Conservation (phyloP, 2,797 vertebrate species). For the Coregonus sp. region DNA sequence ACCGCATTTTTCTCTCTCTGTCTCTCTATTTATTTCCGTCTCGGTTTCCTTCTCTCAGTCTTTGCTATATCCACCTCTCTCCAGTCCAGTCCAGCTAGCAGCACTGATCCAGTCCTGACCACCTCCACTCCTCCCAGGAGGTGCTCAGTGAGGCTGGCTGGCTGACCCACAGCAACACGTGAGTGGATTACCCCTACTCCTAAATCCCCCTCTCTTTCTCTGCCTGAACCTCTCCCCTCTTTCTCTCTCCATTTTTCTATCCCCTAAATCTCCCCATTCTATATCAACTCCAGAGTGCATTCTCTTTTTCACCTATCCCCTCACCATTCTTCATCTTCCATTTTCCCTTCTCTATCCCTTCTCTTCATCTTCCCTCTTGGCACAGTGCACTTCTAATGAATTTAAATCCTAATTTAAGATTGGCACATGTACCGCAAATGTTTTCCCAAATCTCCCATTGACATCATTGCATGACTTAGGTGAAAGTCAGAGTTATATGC, state of each 20-base stretch:
- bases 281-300: not conserved
- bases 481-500: too few relatives aligned
- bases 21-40: not conserved
- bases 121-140: constrained; percentile 11
- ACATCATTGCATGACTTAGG: too few relatives aligned
- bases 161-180: constrained; percentile 31
- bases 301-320: not conserved
- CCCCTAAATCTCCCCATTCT: too few relatives aligned
- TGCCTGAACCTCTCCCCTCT: constrained; percentile 11
- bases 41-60: constrained; percentile 24
- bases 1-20: constrained; percentile 57
- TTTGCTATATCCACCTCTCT: constrained; percentile 9
- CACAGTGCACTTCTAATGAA: constrained; percentile 19
- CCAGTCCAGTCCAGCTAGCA: constrained; percentile 2
- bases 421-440: too few relatives aligned
- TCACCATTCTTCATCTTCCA: not conserved
- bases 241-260: not conserved
- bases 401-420: not conserved
- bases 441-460: too few relatives aligned
- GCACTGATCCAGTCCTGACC: constrained; percentile 14
- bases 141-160: not conserved
- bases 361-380: not conserved
- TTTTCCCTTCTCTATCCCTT: not conserved
- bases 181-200: constrained; percentile 51
- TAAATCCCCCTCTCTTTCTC: constrained; percentile 12